Evolutionary conservation across 2,888 invertebrate species (phyloP), one percentile per base, ranked within the genome.

Genomic region (Mimumesa dahlbomi): DNA sequence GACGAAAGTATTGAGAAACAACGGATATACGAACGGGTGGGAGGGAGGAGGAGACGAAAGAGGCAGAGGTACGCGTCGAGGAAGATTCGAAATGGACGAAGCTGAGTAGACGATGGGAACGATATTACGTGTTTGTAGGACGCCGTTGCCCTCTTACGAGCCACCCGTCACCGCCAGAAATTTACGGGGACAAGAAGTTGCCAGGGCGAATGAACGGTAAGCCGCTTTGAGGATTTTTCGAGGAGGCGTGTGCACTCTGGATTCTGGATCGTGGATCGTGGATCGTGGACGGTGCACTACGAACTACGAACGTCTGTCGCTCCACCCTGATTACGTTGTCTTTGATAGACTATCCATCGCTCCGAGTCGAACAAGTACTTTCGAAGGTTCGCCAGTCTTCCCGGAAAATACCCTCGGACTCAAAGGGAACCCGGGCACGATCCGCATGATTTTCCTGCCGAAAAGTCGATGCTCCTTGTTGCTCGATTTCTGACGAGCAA

Each of bases 1-100:
- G 61, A 50, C 64, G 59, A 66, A 81, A 81, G 75, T 80, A 80
- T 82, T 70, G 78, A 77, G 76, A 80, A 76, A 81, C 76, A 82
- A 77, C 79, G 73, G 76, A 79, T 77, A 77, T 82, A 74, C 49
- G 64, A 64, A 58, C 22, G 38, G 54, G 52, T 54, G 48, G 57
- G 25, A 7, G 25, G 25, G 25, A 25, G 4, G 25, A 7, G 38
- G 6, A 43, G 63, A 2, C 2, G 34, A 49, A 36, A 42, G 58
- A 40, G 16, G 46, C 2, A 9, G 22, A n/a, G 42, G 14, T 5
- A 25, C 3, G 46, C 16, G 38, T 50, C 19, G 53, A 45, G 46
- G 42, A 38, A 45, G 59, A 40, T 38, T n/a, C 25, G 25, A 58
- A 57, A 65, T 54, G 57, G 69, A 68, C 65, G 73, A 69, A 52